Conservation (phyloP, 1,140 invertebrate genomes). For the Drosophila repletoides region DNA sequence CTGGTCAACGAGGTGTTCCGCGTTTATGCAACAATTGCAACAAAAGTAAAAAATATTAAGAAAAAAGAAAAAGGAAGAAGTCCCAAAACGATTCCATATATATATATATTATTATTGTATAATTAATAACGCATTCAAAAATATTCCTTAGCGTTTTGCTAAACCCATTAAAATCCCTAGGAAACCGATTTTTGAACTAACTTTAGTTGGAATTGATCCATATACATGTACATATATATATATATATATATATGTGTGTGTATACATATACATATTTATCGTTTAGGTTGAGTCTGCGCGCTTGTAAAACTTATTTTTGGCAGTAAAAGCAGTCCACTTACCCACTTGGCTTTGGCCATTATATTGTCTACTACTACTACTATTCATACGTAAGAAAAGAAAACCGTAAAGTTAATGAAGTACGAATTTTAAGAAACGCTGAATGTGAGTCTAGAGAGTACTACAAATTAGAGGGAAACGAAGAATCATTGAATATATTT, state of each 20-base stretch:
- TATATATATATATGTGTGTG: too few relatives aligned
- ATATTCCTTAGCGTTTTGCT: constrained; percentile 17
- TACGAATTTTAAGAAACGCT: constrained; percentile 80
- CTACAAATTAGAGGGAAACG: constrained; percentile 23
- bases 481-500: constrained; percentile 57
- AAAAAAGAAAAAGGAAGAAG: constrained; percentile 27
- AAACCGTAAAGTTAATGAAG: constrained; percentile 68
- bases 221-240: too few relatives aligned
- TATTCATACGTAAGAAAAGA: constrained; percentile 60
- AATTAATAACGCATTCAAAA: constrained; percentile 21
- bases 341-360: constrained; percentile 10
- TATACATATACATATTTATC: too few relatives aligned
- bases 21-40: constrained; percentile 78
- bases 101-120: constrained; percentile 37
- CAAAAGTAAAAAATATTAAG: constrained; percentile 50
- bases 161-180: background rate
- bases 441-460: constrained; percentile 77
- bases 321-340: background rate
- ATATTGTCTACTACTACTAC: constrained; percentile 21
- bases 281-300: constrained; percentile 8
- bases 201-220: constrained; percentile 6
- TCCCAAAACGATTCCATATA: constrained; percentile 25
- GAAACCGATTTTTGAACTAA: constrained; percentile 1
- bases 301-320: constrained; percentile 24
- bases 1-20: constrained; percentile 82